These are phyloP conservation scores for Drosophila serrata DNA, from an alignment of 1,140 invertebrate species.

Conservation along the genomic window DNA sequence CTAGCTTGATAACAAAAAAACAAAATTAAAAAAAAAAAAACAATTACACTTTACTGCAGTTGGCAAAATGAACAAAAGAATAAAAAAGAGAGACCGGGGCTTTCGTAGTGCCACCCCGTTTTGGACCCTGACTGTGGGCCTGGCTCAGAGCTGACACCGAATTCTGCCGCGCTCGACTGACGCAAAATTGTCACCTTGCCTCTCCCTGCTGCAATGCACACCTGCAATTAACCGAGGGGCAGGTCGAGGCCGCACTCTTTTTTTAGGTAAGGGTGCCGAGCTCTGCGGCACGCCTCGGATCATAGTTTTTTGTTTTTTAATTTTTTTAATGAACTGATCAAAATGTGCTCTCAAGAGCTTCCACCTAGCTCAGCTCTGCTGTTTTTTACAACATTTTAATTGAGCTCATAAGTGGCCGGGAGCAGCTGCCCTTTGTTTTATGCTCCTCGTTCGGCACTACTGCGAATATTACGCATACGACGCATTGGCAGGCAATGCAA, in stretches of 20 bases:
- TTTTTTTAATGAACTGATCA: slow-evolving; percentile 76
- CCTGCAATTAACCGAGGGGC: slow-evolving; percentile 72
- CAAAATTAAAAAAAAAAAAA: slow-evolving; percentile 43
- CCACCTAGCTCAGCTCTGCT: slow-evolving; percentile 9
- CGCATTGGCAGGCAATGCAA: slow-evolving; percentile 16
- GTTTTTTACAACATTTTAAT: slow-evolving; percentile 66
- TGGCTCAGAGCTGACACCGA: slow-evolving; percentile 41
- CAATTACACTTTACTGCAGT: slow-evolving; percentile 60
- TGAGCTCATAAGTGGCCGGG: slow-evolving; percentile 47
- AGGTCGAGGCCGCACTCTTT: slow-evolving; percentile 42
- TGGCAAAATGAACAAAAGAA: slow-evolving; percentile 15
- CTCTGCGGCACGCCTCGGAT: slow-evolving; percentile 32
- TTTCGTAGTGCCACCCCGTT: slow-evolving; percentile 41
- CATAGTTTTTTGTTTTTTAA: slow-evolving; percentile 47
- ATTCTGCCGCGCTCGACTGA: slow-evolving; percentile 73
- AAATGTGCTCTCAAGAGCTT: slow-evolving; percentile 50
- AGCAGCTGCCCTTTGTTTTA: slow-evolving; percentile 39
- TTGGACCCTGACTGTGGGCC: slow-evolving; percentile 24
- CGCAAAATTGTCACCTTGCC: slow-evolving; percentile 81
- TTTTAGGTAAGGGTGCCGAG: slow-evolving; percentile 32
- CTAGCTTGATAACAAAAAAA: slow-evolving; percentile 38
- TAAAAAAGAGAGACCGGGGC: slow-evolving; percentile 12
- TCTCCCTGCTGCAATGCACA: slow-evolving; percentile 67
- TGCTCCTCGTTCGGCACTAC: not conserved
- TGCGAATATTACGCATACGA: slow-evolving; percentile 61